phyloP scores from a whole-genome alignment of 2,797 vertebrate species.

The Melanotaenia boesemani region DNA sequence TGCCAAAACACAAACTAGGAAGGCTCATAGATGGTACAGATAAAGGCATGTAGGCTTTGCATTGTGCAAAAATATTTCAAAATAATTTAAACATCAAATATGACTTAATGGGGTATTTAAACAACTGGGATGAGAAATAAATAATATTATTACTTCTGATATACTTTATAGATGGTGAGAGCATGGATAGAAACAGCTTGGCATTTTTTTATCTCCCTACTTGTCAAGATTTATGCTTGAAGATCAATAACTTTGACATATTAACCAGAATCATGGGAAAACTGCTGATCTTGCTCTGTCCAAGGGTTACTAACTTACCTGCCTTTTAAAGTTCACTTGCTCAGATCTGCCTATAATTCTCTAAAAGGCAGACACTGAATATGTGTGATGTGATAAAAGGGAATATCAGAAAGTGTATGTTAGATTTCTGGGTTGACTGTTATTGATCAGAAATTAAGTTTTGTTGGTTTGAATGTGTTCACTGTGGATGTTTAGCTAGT shows the following conservation, averaged over 20 bases:
- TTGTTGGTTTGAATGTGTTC: conserved; percentile 4
- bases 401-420: neutral
- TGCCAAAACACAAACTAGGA: too few species aligned
- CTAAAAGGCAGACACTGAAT: neutral
- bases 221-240: neutral
- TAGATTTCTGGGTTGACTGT: neutral
- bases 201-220: neutral
- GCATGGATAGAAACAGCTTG: neutral
- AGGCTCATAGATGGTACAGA: neutral
- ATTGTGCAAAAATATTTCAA: neutral
- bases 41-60: neutral
- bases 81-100: neutral
- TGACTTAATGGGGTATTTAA: neutral
- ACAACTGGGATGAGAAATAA: neutral
- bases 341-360: neutral
- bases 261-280: neutral
- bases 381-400: neutral
- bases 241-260: neutral
- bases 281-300: neutral
- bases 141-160: neutral
- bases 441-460: neutral
- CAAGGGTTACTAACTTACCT: neutral
- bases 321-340: neutral
- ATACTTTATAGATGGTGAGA: neutral
- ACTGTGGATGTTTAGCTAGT: neutral